Evolutionary conservation across 2,888 invertebrate genomes (phyloP), one percentile per base, ranked within the genome.

Genomic region (Heliothis peltigera): DNA sequence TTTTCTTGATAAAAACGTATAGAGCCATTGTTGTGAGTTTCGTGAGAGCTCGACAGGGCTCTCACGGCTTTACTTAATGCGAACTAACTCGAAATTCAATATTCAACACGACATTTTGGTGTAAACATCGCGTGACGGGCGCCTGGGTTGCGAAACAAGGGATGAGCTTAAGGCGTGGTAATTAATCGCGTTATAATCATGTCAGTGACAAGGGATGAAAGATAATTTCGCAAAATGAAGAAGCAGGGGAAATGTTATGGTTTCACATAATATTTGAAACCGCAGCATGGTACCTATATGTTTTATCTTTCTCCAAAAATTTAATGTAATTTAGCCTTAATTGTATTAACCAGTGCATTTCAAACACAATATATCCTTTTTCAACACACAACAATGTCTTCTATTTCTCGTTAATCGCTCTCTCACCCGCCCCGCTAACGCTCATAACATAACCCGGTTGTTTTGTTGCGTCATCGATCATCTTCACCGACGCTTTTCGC

Each of bases 81-180:
- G 84, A 83, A 84, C 86, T 88, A 87, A 90, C 88, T 90, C 85
- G 84, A 91, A 92, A 91, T 92, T 91, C 91, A 91, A 92, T 92
- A 92, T 92, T 90, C 88, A 91, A 91, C 91, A 90, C 90, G 91
- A 90, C 89, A 89, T 91, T 92, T 90, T 83, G 86, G 87, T 91
- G 92, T 91, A 91, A 91, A 91, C 89, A 89, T 90, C 85, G 90
- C 91, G 87, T 91, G 91, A 89, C 86, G 87, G 56, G 81, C 70
- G 72, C 85, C 81, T 74, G 49, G 53, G 47, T 75, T 69, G 64
- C 67, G 84, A 80, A 66, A 28, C 64, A 86, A 88, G 84, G 70
- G 48, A 77, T 68, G 39, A 72, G 70, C 74, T 65, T 49, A 51
- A 35, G 53, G 72, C 59, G 72, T 21, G 54, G 47, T 51, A 63